A percentile compares a stretch with the other conserved stretches of the same genome.
Conservation (phyloP, 2,113 vertebrate genomes). For the Rhea americana region DNA sequence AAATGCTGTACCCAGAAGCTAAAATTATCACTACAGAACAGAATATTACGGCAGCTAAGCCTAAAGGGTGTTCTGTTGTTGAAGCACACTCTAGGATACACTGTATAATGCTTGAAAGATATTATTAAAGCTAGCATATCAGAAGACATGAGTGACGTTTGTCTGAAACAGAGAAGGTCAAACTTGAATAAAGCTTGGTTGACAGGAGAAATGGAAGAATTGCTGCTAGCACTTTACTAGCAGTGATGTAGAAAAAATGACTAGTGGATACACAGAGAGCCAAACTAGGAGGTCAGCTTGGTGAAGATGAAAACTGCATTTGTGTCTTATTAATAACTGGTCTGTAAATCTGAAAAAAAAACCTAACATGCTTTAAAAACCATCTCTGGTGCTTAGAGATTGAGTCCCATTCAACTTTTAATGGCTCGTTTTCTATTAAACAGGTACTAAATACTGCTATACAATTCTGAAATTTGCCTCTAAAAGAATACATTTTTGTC, state of each 20-base stretch:
- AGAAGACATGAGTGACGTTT: conserved; percentile 44
- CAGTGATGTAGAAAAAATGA: conserved; percentile 55
- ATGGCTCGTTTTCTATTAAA: background rate
- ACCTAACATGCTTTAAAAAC: background rate
- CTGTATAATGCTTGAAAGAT: background rate
- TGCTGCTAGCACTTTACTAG: conserved; percentile 31
- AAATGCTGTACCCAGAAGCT: background rate
- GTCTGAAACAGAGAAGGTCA: conserved; percentile 58
- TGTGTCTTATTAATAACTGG: background rate
- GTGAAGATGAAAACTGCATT: conserved; percentile 13
- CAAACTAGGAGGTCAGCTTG: conserved; percentile 21
- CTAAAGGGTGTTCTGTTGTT: background rate
- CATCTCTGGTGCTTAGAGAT: background rate
- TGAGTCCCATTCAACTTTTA: background rate
- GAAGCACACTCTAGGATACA: background rate
- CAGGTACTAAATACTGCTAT: background rate
- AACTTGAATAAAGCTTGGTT: conserved; percentile 38
- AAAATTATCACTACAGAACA: conserved; percentile 6
- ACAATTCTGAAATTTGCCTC: background rate
- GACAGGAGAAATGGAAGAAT: conserved; percentile 53
- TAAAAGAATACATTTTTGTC: background rate
- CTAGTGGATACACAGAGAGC: background rate
- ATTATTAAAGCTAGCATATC: conserved; percentile 20
- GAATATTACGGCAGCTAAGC: background rate
- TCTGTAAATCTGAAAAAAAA: conserved; percentile 11